Percentiles rank a stretch among this genome's conserved stretches.
These are phyloP conservation scores for Onychostruthus taczanowskii DNA, from an alignment of 2,113 vertebrate species.

Conservation along the genomic window DNA sequence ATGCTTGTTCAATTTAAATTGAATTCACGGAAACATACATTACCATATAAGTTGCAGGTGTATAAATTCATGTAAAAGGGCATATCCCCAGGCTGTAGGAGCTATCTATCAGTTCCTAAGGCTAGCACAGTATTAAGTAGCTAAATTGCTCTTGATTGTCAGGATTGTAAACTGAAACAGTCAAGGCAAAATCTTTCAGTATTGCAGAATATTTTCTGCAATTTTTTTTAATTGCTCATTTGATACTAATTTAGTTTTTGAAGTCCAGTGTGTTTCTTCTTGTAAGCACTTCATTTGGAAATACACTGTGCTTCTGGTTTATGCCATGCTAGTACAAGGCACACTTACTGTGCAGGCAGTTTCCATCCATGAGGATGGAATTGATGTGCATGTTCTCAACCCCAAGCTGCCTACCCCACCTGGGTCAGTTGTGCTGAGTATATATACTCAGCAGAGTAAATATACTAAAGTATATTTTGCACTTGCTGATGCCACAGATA, in stretches of 20 bases:
- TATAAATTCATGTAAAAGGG: neutral
- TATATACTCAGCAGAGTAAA: no score
- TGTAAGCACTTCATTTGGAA: neutral
- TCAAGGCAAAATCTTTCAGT: neutral
- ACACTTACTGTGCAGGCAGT: neutral
- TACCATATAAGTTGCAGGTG: neutral
- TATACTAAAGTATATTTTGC: no score
- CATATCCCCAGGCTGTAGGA: neutral
- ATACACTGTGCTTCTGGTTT: neutral
- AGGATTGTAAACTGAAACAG: neutral
- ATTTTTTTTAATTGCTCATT: neutral
- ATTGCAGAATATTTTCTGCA: neutral
- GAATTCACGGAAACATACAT: neutral
- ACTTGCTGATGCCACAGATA: neutral
- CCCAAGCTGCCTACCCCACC: neutral
- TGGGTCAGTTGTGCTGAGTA: neutral
- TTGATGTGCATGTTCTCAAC: neutral
- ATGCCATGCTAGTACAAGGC: neutral
- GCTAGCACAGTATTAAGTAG: neutral
- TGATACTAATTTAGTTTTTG: neutral
- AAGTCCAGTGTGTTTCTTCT: neutral
- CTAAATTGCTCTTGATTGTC: neutral
- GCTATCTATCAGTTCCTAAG: neutral
- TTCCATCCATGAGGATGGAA: neutral
- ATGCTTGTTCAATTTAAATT: neutral